Evolutionary conservation across 2,888 invertebrate species (phyloP).

Genomic region (Blomia tropicalis): DNA sequence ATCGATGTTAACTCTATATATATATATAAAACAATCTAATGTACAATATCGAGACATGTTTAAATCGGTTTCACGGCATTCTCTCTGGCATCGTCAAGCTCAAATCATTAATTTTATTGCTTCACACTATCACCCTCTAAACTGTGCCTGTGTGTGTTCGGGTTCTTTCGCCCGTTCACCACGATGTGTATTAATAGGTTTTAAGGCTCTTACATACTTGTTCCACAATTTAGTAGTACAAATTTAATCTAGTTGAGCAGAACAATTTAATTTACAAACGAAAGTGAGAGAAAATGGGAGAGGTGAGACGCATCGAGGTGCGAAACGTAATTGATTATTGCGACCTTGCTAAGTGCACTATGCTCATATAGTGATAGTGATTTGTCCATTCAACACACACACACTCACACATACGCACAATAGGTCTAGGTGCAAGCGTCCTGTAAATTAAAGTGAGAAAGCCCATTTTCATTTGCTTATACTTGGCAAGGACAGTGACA

Average conservation of each 20-base stretch:
- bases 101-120: conserved; percentile 14
- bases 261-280: not conserved
- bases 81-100: not conserved
- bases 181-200: conserved; percentile 14
- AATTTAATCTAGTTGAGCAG: conserved; percentile 12
- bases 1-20: too few relatives aligned
- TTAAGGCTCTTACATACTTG: too few relatives aligned
- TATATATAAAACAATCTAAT: too few relatives aligned
- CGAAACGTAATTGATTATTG: conserved; percentile 13
- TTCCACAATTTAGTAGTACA: too few relatives aligned
- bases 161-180: not conserved
- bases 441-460: not conserved
- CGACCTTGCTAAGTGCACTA: not conserved
- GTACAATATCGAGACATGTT: too few relatives aligned
- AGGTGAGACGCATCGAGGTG: not conserved
- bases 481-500: not conserved
- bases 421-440: too few relatives aligned
- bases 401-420: too few relatives aligned
- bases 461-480: conserved; percentile 10
- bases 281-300: not conserved
- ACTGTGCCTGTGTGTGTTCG: not conserved
- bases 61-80: not conserved
- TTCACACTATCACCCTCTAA: not conserved
- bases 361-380: not conserved
- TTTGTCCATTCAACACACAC: too few relatives aligned